A percentile compares a stretch with the other conserved stretches of the same genome.
Conservation (phyloP, 2,888 invertebrate species). For the Drosophila barbarae region DNA sequence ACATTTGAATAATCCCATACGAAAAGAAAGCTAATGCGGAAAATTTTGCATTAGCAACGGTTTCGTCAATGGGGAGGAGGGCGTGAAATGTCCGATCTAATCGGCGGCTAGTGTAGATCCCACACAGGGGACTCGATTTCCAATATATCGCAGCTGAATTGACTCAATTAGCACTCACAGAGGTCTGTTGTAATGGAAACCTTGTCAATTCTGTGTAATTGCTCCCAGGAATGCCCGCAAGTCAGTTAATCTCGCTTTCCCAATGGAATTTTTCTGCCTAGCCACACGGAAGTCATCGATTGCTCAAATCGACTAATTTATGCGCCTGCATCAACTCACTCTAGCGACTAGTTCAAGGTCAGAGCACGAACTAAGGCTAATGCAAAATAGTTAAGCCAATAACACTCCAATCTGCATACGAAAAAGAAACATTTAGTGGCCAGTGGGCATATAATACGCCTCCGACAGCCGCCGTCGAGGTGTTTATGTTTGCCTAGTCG, state of each 20-base stretch:
- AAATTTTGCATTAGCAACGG: constrained; percentile 20
- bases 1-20: constrained; percentile 30
- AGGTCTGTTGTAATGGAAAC: constrained; percentile 21
- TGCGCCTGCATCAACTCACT: constrained; percentile 31
- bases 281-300: constrained; percentile 32
- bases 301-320: constrained; percentile 28
- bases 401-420: constrained; percentile 48
- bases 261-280: constrained; percentile 15
- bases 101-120: constrained; percentile 9
- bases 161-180: constrained; percentile 30
- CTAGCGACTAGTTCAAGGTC: constrained; percentile 65
- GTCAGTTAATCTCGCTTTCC: constrained; percentile 12
- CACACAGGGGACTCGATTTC: constrained; percentile 12
- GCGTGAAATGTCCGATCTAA: constrained; percentile 15
- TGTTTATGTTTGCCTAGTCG: constrained; percentile 22
- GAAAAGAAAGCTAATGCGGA: constrained; percentile 21
- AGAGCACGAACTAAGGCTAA: constrained; percentile 37
- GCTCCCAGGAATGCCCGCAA: constrained; percentile 31
- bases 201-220: constrained; percentile 28
- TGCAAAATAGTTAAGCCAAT: constrained; percentile 41
- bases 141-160: constrained; percentile 10
- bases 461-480: constrained; percentile 11
- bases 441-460: constrained; percentile 29
- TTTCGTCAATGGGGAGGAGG: neutral
- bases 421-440: constrained; percentile 28